Percentiles rank a stretch among this genome's conserved stretches.
These are phyloP conservation scores for Himalopsyche tibetana DNA, from an alignment of 2,888 invertebrate genomes.

Conservation along the genomic window DNA sequence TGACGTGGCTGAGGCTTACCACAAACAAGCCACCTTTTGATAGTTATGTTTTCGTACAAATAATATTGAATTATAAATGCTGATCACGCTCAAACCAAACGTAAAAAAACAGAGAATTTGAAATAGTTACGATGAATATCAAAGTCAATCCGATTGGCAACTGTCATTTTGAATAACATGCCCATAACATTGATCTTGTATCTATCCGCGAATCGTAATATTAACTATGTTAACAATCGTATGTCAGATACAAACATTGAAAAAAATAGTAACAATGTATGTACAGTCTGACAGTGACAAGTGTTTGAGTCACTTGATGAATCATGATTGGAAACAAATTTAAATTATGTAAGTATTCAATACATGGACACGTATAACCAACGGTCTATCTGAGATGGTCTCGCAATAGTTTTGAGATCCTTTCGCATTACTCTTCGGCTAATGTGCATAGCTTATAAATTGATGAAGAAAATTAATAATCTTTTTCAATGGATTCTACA, in stretches of 20 bases:
- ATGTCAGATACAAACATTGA: not conserved
- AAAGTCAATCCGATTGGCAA: conserved; percentile 16
- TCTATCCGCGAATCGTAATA: conserved; percentile 3
- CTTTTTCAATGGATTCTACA: too few relatives aligned
- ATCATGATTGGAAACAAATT: too few relatives aligned
- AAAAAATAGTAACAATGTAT: not conserved
- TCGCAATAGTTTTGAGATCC: too few relatives aligned
- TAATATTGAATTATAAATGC: conserved; percentile 50
- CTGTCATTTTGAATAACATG: conserved; percentile 33
- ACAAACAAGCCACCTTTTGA: conserved; percentile 55
- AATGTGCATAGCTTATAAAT: too few relatives aligned
- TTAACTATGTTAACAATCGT: conserved; percentile 27
- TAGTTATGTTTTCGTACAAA: conserved; percentile 54
- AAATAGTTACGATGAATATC: conserved; percentile 23
- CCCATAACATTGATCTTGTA: conserved; percentile 21
- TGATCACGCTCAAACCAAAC: conserved; percentile 3
- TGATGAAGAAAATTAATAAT: too few relatives aligned
- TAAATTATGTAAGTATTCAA: too few relatives aligned
- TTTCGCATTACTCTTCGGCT: too few relatives aligned
- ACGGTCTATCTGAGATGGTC: too few relatives aligned
- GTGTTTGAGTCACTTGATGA: too few relatives aligned
- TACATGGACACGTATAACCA: too few relatives aligned
- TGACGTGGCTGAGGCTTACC: conserved; percentile 53
- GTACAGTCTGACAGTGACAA: not conserved
- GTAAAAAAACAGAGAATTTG: not conserved